Evolutionary conservation across 2,797 vertebrate species (phyloP).

Genomic region (Pachyuromys duprasi): DNA sequence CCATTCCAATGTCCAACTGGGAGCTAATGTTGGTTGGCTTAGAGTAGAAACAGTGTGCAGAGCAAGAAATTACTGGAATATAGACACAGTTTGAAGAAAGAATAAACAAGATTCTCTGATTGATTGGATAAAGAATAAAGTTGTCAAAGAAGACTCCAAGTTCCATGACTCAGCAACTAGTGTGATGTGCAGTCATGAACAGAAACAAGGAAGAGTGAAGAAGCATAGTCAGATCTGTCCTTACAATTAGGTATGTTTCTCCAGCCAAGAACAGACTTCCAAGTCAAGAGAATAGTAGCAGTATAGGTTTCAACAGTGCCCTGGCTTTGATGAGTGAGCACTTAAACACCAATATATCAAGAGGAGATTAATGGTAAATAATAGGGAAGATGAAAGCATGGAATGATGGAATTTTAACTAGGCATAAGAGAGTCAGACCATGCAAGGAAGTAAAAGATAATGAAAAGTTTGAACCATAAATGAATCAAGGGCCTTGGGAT

Average conservation of each 20-base stretch:
- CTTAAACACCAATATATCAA: not conserved
- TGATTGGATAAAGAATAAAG: not conserved
- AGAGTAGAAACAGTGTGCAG: not conserved
- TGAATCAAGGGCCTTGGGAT: not conserved
- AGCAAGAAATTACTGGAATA: not conserved
- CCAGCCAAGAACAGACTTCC: not conserved
- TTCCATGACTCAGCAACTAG: not conserved
- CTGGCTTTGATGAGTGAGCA: not conserved
- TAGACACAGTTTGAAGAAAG: not conserved
- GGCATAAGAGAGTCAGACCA: not conserved
- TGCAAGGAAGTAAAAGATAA: not conserved
- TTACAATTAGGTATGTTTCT: not conserved
- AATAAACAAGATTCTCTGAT: not conserved
- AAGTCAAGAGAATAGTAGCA: not conserved
- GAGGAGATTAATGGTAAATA: not conserved
- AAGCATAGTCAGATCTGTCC: not conserved
- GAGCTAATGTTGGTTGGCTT: not conserved
- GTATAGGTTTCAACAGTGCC: not conserved
- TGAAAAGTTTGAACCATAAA: not conserved
- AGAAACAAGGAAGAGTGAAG: not conserved
- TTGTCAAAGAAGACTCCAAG: not conserved
- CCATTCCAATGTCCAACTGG: not conserved
- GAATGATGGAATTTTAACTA: not conserved
- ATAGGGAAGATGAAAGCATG: not conserved
- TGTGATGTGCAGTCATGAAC: not conserved